Evolutionary conservation across 2,113 vertebrate genomes (phyloP).

Genomic region (Semicossyphus pulcher): DNA sequence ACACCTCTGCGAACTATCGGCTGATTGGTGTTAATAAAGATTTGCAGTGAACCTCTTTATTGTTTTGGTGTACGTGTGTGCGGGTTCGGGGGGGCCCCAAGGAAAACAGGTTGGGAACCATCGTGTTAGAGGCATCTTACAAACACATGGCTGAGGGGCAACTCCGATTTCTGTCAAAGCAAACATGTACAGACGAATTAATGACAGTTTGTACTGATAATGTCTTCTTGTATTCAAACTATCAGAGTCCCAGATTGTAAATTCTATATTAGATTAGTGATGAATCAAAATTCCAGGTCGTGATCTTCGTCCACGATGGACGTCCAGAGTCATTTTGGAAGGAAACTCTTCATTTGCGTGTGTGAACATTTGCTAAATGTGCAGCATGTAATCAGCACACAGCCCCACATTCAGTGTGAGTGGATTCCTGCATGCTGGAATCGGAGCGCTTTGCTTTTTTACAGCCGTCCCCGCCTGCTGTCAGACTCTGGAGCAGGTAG

Average conservation of each 20-base stretch:
- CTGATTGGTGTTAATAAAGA: no score
- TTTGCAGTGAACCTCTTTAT: no score
- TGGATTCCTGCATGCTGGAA: constrained; percentile 49
- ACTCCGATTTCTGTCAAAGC: no score
- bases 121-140: no score
- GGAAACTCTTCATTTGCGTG: constrained; percentile 30
- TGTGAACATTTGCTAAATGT: constrained; percentile 71
- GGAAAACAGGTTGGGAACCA: no score
- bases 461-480: constrained; percentile 62
- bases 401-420: constrained; percentile 22
- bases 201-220: no score
- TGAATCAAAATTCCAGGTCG: constrained; percentile 26
- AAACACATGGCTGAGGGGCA: no score
- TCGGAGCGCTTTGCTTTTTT: constrained; percentile 37
- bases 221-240: neutral
- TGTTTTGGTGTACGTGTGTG: no score
- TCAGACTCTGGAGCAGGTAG: constrained; percentile 95
- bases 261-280: constrained; percentile 15
- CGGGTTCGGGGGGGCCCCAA: no score
- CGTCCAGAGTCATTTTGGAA: constrained; percentile 27
- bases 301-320: constrained; percentile 6
- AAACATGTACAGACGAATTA: no score
- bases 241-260: constrained; percentile 35
- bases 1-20: no score
- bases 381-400: constrained; percentile 40